Percentiles rank a stretch among this genome's conserved stretches.
These are phyloP conservation scores for Epizoanthus scotinus DNA, from an alignment of 92 coral and sea anemone species.

Conservation along the genomic window DNA sequence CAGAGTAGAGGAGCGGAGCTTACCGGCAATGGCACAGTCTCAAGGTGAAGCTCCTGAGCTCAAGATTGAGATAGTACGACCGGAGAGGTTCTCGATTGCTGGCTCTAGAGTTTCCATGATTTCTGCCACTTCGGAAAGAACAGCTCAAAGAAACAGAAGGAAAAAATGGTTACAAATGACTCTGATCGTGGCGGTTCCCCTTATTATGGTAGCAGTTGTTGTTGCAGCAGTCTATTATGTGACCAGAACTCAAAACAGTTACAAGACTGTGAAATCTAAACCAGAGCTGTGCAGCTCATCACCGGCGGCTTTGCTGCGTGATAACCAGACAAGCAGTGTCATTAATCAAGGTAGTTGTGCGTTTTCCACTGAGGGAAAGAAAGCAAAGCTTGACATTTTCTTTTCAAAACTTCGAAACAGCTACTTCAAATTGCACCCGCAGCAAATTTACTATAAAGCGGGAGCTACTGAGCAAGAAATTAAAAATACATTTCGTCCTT, in stretches of 20 bases:
- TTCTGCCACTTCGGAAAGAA: slow-evolving; percentile 22
- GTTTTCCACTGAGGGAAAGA: slow-evolving; percentile 64
- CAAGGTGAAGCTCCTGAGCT: not conserved
- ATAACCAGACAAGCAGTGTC: slow-evolving; percentile 34
- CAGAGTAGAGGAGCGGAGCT: not conserved
- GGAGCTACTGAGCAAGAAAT: slow-evolving; percentile 48
- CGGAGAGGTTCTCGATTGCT: not conserved
- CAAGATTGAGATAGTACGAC: not conserved
- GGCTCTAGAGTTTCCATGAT: slow-evolving; percentile 24
- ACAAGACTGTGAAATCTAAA: not conserved
- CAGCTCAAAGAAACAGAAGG: not conserved
- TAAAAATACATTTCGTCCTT: slow-evolving; percentile 56
- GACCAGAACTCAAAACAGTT: not conserved
- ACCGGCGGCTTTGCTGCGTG: not conserved
- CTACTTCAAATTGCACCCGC: slow-evolving; percentile 45
- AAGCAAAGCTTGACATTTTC: slow-evolving; percentile 49
- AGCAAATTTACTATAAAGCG: slow-evolving; percentile 27
- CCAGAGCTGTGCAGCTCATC: not conserved
- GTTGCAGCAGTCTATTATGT: slow-evolving; percentile 6
- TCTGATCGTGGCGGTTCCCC: not conserved
- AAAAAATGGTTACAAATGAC: slow-evolving; percentile 16
- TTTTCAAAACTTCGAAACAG: slow-evolving; percentile 52
- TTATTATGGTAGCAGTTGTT: slow-evolving; percentile 8
- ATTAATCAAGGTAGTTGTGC: slow-evolving; percentile 19
- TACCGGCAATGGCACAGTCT: slow-evolving; percentile 3